Evolutionary conservation across 2,113 vertebrate genomes (phyloP), one percentile per base, ranked within the genome.

Genomic region (Apaloderma vittatum): DNA sequence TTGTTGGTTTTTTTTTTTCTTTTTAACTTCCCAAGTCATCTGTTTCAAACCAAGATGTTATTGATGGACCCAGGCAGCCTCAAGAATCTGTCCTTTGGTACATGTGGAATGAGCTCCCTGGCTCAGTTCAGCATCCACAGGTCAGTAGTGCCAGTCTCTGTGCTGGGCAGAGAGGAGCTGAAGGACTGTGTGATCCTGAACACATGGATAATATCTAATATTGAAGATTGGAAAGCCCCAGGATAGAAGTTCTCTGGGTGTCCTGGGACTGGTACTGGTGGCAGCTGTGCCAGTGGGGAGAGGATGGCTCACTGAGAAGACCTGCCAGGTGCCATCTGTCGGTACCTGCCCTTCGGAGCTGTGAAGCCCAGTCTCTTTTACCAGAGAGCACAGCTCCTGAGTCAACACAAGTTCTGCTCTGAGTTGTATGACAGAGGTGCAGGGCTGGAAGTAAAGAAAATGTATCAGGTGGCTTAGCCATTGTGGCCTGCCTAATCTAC

Each of bases 391-490:
- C 51, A 55, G 24, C 32, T 43, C 20, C 52, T 6, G 26, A 59
- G 48, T 11, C 52, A 40, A 34, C 36, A 34, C 4, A 72, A 59
- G 58, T 26, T 65, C 48, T 86, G 40, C 48, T 75, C 58, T 9
- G 32, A 43, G 11, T 29, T 90, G 21, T 36, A 6, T 19, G 48
- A 26, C 23, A 67, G 68, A 49, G 27, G 16, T 59, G 21, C 37
- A 54, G 52, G 23, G 15, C 2, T 34, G 15, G 48, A 55, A 88
- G 32, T n/a, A 26, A 48, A 43, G 23, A 23, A 30, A 20, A n/a
- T 23, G 6, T 11, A 5, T 2, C 0, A 0, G 29, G 11, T 40
- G 61, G 34, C n/a, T 81, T 32, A 43, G 10, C 26, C 55, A 11
- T 23, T 13, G 1, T 2, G 26, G 48, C 52, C 22, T 3, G 3